Evolutionary conservation across 2,797 vertebrate genomes (phyloP).

Genomic region (Micropoecilia bifurca): DNA sequence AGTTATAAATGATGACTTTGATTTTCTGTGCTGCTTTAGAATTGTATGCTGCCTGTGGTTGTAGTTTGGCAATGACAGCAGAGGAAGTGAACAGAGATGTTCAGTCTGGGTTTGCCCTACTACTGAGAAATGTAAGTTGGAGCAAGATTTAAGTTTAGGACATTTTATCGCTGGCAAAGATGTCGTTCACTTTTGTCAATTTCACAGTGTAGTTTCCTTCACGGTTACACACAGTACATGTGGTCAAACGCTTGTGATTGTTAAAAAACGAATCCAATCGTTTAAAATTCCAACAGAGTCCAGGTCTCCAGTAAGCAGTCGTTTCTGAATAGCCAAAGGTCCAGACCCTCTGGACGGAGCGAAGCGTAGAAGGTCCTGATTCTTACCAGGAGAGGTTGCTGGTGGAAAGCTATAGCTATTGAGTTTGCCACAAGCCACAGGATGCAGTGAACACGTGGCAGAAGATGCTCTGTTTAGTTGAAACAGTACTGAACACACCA

Average conservation of each 20-base stretch:
- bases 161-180: neutral
- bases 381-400: neutral
- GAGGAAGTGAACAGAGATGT: neutral
- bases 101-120: neutral
- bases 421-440: neutral
- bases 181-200: too few relatives aligned
- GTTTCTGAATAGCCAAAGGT: too few relatives aligned
- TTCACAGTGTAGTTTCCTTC: neutral
- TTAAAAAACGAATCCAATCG: too few relatives aligned
- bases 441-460: neutral
- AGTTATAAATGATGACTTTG: neutral
- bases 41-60: too few relatives aligned
- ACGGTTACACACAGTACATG: too few relatives aligned
- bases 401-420: neutral
- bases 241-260: too few relatives aligned
- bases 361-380: too few relatives aligned
- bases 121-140: neutral
- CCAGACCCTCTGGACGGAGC: too few relatives aligned
- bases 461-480: neutral
- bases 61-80: neutral
- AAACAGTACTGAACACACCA: neutral
- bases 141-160: neutral
- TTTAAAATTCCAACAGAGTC: too few relatives aligned
- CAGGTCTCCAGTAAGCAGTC: too few relatives aligned
- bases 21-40: neutral